Conservation (phyloP, 2,888 invertebrate species). For the Rhingia rostrata region DNA sequence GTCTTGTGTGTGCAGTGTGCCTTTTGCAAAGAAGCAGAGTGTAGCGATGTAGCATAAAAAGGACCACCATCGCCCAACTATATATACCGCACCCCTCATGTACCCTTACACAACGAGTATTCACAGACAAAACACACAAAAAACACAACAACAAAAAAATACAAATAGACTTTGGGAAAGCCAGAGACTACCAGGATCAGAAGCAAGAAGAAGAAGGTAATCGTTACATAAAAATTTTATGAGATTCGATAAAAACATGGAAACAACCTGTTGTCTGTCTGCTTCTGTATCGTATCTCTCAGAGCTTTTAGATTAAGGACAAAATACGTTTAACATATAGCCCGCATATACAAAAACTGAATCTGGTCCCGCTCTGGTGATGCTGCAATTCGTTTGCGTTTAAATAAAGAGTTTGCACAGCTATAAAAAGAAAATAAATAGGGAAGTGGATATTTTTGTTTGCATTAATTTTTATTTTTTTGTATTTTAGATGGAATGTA, state of each 20-base stretch:
- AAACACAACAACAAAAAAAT: constrained; percentile 48
- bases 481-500: not conserved
- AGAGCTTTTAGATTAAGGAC: constrained; percentile 62
- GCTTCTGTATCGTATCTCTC: constrained; percentile 37
- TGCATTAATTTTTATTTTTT: constrained; percentile 30
- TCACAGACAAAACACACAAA: constrained; percentile 55
- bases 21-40: constrained; percentile 43
- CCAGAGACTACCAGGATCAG: constrained; percentile 41
- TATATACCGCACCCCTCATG: constrained; percentile 31
- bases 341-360: constrained; percentile 59
- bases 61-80: constrained; percentile 31
- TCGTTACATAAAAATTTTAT: constrained; percentile 76
- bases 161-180: constrained; percentile 56
- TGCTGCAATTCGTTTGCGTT: constrained; percentile 69
- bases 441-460: constrained; percentile 24
- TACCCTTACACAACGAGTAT: constrained; percentile 54
- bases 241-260: constrained; percentile 76
- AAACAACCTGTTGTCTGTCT: constrained; percentile 76
- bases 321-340: constrained; percentile 66
- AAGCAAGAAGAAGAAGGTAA: constrained; percentile 71
- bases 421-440: constrained; percentile 58
- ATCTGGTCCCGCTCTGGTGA: constrained; percentile 58
- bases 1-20: constrained; percentile 64
- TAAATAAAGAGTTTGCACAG: constrained; percentile 56
- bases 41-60: constrained; percentile 30